phyloP scores from a whole-genome alignment of 2,113 vertebrate species.

The Canis aureus region DNA sequence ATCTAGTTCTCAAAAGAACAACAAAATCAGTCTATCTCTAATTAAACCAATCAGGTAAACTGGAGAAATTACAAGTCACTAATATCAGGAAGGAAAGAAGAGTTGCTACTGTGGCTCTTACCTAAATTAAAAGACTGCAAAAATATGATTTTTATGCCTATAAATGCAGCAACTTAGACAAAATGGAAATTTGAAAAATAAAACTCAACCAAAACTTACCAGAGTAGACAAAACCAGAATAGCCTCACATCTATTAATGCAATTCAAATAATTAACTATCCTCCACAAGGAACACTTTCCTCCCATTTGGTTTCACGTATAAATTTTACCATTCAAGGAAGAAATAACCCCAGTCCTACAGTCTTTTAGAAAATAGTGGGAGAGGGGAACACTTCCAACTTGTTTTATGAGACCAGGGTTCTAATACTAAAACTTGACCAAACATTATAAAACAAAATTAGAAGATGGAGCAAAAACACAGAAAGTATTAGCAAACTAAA shows the following conservation, averaged over 20 bases:
- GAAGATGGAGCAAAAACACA: neutral
- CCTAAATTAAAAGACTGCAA: neutral
- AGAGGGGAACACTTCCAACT: neutral
- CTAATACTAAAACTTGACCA: neutral
- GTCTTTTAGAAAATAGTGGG: neutral
- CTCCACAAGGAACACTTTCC: neutral
- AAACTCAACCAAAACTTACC: neutral
- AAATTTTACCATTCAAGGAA: neutral
- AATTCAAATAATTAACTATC: neutral
- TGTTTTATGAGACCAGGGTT: neutral
- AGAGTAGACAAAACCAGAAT: neutral
- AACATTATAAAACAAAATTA: neutral
- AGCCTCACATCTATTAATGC: neutral
- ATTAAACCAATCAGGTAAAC: neutral
- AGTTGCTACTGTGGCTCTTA: neutral
- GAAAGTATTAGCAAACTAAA: conserved; percentile 3
- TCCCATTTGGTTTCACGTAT: neutral
- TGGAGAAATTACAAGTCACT: neutral
- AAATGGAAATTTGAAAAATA: neutral
- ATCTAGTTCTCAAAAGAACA: neutral
- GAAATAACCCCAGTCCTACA: neutral
- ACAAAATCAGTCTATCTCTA: neutral
- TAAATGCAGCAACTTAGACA: neutral
- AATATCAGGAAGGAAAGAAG: neutral
- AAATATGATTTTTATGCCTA: neutral